A percentile compares a stretch with the other conserved stretches of the same genome.
Evolutionary conservation across 2,888 invertebrate genomes (phyloP).

Genomic region (Sipha maydis): DNA sequence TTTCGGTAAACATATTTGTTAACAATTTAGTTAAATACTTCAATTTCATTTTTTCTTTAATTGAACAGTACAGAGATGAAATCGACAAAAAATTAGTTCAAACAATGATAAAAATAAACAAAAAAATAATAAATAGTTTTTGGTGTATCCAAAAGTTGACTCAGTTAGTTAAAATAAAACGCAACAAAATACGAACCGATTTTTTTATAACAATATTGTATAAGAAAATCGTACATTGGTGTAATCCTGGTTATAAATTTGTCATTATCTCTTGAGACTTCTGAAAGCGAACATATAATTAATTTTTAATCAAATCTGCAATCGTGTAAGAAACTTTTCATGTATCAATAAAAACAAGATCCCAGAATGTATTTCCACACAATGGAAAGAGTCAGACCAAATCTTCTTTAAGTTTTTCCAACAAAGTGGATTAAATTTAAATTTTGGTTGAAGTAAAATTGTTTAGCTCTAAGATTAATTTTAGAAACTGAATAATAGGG

Average conservation of each 20-base stretch:
- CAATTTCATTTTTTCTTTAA: too few species aligned
- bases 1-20: background rate
- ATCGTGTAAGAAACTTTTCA: constrained; percentile 11
- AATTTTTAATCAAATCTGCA: constrained; percentile 52
- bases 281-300: constrained; percentile 25
- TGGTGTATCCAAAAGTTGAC: constrained; percentile 30
- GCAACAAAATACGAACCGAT: constrained; percentile 36
- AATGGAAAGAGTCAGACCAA: too few species aligned
- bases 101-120: too few species aligned
- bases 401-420: too few species aligned
- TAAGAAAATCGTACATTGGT: constrained; percentile 31
- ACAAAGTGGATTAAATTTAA: background rate
- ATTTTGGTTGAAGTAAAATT: background rate
- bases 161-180: constrained; percentile 4
- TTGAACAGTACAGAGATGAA: too few species aligned
- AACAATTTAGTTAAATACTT: too few species aligned
- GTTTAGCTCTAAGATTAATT: background rate
- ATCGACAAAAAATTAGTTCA: too few species aligned
- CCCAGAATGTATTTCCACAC: constrained; percentile 29
- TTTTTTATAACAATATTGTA: constrained; percentile 18
- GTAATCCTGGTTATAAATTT: constrained; percentile 57
- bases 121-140: background rate
- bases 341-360: background rate
- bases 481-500: too few species aligned
- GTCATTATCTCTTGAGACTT: constrained; percentile 36